Percentiles rank a stretch among this genome's conserved stretches.
phyloP scores from a whole-genome alignment of 2,888 invertebrate species.

The Drosophila testacea region DNA sequence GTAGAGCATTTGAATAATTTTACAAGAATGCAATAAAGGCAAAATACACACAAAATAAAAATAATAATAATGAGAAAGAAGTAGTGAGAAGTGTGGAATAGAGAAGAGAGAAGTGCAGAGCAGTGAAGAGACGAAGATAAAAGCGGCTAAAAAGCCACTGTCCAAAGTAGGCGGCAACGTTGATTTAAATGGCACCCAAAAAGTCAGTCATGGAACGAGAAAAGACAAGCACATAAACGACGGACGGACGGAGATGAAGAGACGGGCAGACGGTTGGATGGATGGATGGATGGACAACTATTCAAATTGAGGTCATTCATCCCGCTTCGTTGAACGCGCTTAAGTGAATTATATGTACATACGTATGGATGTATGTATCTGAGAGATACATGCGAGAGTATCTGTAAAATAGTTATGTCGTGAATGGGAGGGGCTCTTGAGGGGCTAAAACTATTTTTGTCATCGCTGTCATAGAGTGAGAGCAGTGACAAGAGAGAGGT shows the following conservation, averaged over 20 bases:
- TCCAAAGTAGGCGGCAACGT: conserved; percentile 73
- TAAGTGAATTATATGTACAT: conserved; percentile 79
- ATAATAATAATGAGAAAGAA: conserved; percentile 10
- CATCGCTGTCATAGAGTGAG: conserved; percentile 23
- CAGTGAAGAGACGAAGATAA: conserved; percentile 29
- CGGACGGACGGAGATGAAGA: background rate
- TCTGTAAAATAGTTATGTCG: conserved; percentile 44
- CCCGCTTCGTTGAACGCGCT: conserved; percentile 82
- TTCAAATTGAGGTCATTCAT: conserved; percentile 82
- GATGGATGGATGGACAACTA: conserved; percentile 69
- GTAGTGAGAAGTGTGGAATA: conserved; percentile 13
- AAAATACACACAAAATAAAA: conserved; percentile 34
- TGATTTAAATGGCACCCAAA: conserved; percentile 79
- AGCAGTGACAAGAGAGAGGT: background rate
- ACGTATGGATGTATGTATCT: conserved; percentile 29
- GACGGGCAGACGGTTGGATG: conserved; percentile 19
- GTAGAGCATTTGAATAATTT: conserved; percentile 80
- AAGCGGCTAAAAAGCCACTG: conserved; percentile 58
- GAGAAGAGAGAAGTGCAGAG: conserved; percentile 16
- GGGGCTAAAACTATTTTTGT: conserved; percentile 47
- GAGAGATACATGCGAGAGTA: conserved; percentile 38
- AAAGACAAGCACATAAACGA: conserved; percentile 30
- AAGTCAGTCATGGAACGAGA: conserved; percentile 59
- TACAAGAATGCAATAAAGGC: conserved; percentile 76
- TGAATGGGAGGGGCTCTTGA: conserved; percentile 15